Conservation (phyloP, 2,797 vertebrate species). For the Anas bernieri region DNA sequence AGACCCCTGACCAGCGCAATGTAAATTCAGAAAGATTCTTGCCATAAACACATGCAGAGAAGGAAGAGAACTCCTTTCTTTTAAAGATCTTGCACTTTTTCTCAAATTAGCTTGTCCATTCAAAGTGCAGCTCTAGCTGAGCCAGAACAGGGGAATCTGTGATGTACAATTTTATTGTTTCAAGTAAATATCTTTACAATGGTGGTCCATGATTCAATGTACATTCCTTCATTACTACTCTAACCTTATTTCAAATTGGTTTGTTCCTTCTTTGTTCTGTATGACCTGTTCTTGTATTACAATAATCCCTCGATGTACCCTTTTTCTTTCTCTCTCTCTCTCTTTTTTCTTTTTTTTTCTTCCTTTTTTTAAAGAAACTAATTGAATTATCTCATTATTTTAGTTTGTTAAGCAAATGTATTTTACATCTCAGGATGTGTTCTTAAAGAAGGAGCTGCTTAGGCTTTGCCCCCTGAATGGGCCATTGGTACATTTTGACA, state of each 20-base stretch:
- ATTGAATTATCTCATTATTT: conserved; percentile 99
- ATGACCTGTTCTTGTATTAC: conserved; percentile 89
- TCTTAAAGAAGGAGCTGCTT: conserved; percentile 92
- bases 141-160: conserved; percentile 56
- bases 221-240: conserved; percentile 77
- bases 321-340: conserved; percentile 70
- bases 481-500: conserved; percentile 94
- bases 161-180: conserved; percentile 74
- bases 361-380: conserved; percentile 83
- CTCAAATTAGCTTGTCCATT: conserved; percentile 78
- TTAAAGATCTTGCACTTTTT: conserved; percentile 73
- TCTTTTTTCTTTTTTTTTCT: conserved; percentile 56
- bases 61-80: conserved; percentile 52
- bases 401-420: conserved; percentile 99
- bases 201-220: conserved; percentile 69
- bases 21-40: conserved; percentile 80
- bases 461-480: conserved; percentile 96
- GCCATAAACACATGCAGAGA: conserved; percentile 64
- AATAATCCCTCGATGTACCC: conserved; percentile 94
- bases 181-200: conserved; percentile 78
- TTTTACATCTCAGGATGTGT: conserved; percentile 95
- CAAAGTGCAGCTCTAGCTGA: conserved; percentile 66
- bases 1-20: conserved; percentile 77
- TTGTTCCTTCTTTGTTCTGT: conserved; percentile 90
- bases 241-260: conserved; percentile 89